phyloP scores from a whole-genome alignment of 2,113 vertebrate genomes.

The Porphyrio hochstetteri region DNA sequence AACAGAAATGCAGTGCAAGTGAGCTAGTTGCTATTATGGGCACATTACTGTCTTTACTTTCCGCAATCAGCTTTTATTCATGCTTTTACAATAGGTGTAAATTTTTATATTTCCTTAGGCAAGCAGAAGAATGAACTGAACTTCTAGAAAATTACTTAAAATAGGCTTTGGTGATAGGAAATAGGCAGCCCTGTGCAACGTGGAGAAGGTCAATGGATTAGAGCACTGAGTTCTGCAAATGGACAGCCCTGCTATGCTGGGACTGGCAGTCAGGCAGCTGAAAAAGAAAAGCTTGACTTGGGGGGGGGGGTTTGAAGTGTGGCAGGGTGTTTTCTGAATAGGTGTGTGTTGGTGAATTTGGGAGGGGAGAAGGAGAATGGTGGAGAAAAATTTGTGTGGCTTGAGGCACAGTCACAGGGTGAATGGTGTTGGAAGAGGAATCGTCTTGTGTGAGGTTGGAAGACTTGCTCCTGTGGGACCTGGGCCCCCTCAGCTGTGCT shows the following conservation, averaged over 20 bases:
- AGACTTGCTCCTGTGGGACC: neutral
- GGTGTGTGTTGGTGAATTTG: neutral
- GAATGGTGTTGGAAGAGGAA: neutral
- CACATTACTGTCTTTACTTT: slow-evolving; percentile 64
- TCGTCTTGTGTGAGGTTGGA: neutral
- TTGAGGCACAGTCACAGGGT: neutral
- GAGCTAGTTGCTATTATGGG: slow-evolving; percentile 54
- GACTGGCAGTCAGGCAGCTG: neutral
- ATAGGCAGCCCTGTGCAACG: neutral
- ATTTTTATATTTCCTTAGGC: slow-evolving; percentile 67
- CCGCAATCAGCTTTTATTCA: slow-evolving; percentile 70
- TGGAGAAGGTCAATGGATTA: slow-evolving; percentile 22
- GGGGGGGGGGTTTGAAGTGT: neutral
- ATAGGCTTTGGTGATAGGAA: slow-evolving; percentile 28
- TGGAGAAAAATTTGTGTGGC: neutral
- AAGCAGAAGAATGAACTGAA: slow-evolving; percentile 61
- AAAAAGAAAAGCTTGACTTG: neutral
- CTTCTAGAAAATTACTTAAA: slow-evolving; percentile 50
- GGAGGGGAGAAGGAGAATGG: neutral
- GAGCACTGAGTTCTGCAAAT: neutral
- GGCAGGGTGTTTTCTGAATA: neutral
- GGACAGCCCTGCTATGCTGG: neutral
- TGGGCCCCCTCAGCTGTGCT: neutral
- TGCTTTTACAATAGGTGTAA: slow-evolving; percentile 71
- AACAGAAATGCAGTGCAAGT: slow-evolving; percentile 35